Evolutionary conservation across 1,140 invertebrate species (phyloP).

Genomic region (Aphelinus certus): DNA sequence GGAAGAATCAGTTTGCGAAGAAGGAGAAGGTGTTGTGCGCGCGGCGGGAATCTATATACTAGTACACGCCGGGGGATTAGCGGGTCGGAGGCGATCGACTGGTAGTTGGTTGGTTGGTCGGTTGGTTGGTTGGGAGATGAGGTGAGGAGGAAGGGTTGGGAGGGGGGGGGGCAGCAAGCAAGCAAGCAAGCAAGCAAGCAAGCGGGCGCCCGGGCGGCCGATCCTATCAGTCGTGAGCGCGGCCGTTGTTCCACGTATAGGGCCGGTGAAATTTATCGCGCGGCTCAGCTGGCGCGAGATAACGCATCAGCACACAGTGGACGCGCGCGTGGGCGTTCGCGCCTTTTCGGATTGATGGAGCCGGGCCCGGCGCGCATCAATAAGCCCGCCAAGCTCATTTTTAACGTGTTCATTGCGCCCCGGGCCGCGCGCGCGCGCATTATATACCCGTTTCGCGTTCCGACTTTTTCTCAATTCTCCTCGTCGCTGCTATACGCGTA

Average conservation of each 20-base stretch:
- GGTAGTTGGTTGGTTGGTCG: conserved; percentile 60
- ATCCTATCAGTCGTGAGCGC: conserved; percentile 38
- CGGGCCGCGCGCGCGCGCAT: too few species aligned
- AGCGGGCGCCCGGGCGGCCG: too few species aligned
- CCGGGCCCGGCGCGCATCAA: not conserved
- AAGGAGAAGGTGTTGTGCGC: conserved; percentile 32
- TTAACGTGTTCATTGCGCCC: too few species aligned
- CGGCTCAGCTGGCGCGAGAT: conserved; percentile 44
- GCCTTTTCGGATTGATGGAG: conserved; percentile 11
- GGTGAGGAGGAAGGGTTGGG: conserved; percentile 46
- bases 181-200: conserved; percentile 34
- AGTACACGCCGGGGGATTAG: conserved; percentile 9
- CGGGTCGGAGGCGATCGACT: conserved; percentile 49
- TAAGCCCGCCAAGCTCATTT: not conserved
- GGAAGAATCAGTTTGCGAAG: conserved; percentile 23
- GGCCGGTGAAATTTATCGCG: conserved; percentile 55
- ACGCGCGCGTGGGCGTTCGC: conserved; percentile 30
- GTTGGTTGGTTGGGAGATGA: too few species aligned
- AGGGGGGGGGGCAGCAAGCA: conserved; percentile 43
- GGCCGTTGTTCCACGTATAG: conserved; percentile 53
- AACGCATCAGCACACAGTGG: conserved; percentile 31
- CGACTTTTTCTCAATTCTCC: too few species aligned
- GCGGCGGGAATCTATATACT: conserved; percentile 34
- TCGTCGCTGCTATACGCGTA: too few species aligned
- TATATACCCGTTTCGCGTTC: too few species aligned